Conservation (phyloP, 2,888 invertebrate genomes). For the Sipha maydis region DNA sequence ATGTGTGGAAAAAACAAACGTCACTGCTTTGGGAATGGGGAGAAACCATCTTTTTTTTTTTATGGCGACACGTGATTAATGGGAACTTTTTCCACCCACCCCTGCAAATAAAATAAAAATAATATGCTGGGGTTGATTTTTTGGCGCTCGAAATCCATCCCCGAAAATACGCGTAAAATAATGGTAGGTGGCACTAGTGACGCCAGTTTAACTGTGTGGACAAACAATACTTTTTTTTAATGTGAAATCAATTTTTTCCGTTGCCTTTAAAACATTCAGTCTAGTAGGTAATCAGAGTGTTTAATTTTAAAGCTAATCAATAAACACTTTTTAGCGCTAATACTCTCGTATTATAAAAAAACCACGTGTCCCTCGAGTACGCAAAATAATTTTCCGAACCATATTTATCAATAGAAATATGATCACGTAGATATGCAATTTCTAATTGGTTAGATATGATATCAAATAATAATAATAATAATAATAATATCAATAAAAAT, state of each 20-base stretch:
- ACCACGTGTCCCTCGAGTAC: conserved; percentile 18
- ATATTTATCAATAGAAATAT: conserved; percentile 15
- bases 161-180: conserved; percentile 10
- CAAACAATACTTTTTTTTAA: conserved; percentile 37
- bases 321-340: conserved; percentile 49
- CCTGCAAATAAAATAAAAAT: conserved; percentile 47
- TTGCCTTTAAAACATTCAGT: conserved; percentile 36
- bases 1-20: conserved; percentile 56
- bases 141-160: conserved; percentile 49
- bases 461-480: not conserved
- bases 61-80: conserved; percentile 62
- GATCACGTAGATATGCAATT: conserved; percentile 12
- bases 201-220: not conserved
- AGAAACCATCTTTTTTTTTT: conserved; percentile 60
- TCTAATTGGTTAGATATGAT: not conserved
- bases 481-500: too few relatives aligned
- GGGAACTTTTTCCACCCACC: conserved; percentile 58
- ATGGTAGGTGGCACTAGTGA: conserved; percentile 46
- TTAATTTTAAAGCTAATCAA: conserved; percentile 58
- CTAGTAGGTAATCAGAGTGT: conserved; percentile 49
- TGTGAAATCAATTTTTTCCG: conserved; percentile 44
- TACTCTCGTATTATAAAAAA: conserved; percentile 36
- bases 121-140: conserved; percentile 57
- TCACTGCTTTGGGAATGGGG: conserved; percentile 47
- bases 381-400: conserved; percentile 22